phyloP scores from a whole-genome alignment of 2,113 vertebrate genomes.

The Pelodiscus sinensis region DNA sequence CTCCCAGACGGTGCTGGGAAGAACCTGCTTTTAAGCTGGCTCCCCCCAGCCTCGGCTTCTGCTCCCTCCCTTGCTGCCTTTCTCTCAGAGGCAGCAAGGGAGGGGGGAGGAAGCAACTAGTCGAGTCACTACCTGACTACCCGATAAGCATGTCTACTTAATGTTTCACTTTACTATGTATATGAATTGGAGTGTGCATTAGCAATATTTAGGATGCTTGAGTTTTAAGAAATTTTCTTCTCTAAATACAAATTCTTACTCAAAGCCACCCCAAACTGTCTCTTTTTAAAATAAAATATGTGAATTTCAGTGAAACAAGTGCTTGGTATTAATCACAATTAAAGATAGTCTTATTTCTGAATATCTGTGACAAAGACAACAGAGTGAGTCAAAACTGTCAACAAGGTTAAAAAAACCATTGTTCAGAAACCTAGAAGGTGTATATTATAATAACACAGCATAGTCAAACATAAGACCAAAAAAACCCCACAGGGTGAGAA shows the following conservation, averaged over 20 bases:
- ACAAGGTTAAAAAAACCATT: background rate
- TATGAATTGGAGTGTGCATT: background rate
- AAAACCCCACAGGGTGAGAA: background rate
- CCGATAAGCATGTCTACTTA: background rate
- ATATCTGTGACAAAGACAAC: background rate
- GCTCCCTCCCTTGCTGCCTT: no score
- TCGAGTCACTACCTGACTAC: no score
- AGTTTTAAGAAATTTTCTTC: background rate
- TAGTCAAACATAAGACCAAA: background rate
- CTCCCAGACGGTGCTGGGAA: no score
- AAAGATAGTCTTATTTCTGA: background rate
- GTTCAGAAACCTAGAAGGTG: background rate
- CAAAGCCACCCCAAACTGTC: background rate
- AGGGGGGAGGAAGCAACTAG: no score
- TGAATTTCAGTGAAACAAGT: background rate
- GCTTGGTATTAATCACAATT: background rate
- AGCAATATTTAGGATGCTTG: fast-evolving
- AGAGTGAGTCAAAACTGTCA: fast-evolving
- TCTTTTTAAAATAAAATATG: background rate
- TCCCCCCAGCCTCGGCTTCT: no score
- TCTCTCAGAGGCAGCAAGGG: no score
- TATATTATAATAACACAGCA: background rate
- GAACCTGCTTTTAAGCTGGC: no score
- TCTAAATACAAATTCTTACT: background rate
- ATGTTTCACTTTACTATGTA: background rate